These are phyloP conservation scores for Zosterops lateralis DNA, from an alignment of 2,113 vertebrate genomes.

Conservation along the genomic window DNA sequence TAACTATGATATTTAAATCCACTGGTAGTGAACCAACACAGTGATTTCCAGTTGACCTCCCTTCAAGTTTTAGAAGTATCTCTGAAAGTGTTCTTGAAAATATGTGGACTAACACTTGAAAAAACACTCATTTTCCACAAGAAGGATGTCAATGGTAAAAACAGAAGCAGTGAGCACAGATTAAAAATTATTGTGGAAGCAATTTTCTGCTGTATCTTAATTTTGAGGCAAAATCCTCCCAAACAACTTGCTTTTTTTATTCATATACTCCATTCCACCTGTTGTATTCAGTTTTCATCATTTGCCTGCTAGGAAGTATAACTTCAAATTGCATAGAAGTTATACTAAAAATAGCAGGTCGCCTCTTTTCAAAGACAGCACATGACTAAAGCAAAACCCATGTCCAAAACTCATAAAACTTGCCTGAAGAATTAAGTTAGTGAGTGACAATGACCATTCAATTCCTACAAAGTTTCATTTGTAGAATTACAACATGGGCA, in stretches of 20 bases:
- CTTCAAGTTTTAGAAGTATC: not conserved
- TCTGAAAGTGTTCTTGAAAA: not conserved
- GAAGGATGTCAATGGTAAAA: not conserved
- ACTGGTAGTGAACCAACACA: not conserved
- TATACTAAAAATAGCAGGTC: not conserved
- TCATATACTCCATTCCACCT: not conserved
- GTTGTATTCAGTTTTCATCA: not conserved
- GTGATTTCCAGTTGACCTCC: not conserved
- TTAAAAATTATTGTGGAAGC: not conserved
- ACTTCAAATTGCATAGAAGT: not conserved
- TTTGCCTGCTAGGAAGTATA: not conserved
- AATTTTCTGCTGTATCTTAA: not conserved
- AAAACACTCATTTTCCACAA: not conserved
- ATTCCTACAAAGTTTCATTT: not conserved
- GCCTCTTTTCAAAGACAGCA: not conserved
- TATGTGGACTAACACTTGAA: not conserved
- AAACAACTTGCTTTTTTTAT: not conserved
- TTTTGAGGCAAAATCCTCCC: not conserved
- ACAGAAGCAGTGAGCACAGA: not conserved
- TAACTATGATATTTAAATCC: not conserved
- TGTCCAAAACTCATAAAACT: rapidly evolving
- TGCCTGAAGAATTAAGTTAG: not conserved
- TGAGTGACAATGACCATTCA: not conserved
- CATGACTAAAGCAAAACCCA: not conserved
- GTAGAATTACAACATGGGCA: not conserved